Evolutionary conservation across 2,113 vertebrate genomes (phyloP), one percentile per base, ranked within the genome.

Genomic region (Clupea harengus): DNA sequence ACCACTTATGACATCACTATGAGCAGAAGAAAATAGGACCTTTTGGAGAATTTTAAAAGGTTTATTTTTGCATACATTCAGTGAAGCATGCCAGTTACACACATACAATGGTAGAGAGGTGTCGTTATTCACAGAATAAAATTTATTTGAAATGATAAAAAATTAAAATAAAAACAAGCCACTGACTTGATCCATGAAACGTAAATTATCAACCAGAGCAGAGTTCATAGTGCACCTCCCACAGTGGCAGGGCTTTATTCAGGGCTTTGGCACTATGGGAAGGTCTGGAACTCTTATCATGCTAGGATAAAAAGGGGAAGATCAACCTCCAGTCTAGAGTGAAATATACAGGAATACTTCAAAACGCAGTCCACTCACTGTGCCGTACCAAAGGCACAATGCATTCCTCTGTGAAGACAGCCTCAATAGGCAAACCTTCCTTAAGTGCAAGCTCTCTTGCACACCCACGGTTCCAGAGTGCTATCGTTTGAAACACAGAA

Each of bases 61-160:
- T 89, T 89, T 89, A 88, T 91, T 89, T 28, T 88, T 57, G 52
- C 47, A 47, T 50, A 86, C 86, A 85, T 81, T 84, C 83, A 83
- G 84, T 91, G 81, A 86, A 86, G 83, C 85, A 85, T 86, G 84
- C 86, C 85, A 52, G 28, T 28, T 39, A 52, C 72, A 85, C 67
- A 85, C 84, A 85, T 82, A 85, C 13, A 88, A 81, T 72, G 57
- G 45, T 52, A 82, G 32, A 78, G 28, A 85, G 80, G 75, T 81
- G n/a, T 75, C 85, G 52, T 88, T 89, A 85, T 82, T 87, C 83
- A 87, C 81, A 89, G 83, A 84, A 88, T 85, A 82, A 87, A 85
- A 67, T 25, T 64, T 32, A 50, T 67, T 25, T 80, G 45, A 50
- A 46, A 78, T 60, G 46, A 60, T 9, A 86, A 86, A 50, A 75